Percentiles rank a stretch among this genome's conserved stretches.
Conservation (phyloP, 2,113 vertebrate species). For the Athene noctua region DNA sequence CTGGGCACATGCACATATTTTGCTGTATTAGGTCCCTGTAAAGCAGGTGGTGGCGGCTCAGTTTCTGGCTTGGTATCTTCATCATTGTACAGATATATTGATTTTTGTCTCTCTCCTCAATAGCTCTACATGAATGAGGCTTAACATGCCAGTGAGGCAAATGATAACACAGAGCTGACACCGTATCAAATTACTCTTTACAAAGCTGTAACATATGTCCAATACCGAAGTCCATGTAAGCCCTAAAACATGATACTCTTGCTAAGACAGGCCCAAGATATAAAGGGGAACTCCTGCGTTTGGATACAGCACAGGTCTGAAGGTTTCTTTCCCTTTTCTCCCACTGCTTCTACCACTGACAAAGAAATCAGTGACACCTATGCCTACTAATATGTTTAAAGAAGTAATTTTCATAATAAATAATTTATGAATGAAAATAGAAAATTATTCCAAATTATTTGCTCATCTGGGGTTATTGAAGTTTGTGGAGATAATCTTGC, state of each 20-base stretch:
- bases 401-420: neutral
- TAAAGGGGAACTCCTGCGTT: neutral
- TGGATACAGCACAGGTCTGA: neutral
- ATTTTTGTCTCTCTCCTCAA: conserved; percentile 17
- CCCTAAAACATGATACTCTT: conserved; percentile 50
- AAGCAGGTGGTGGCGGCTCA: neutral
- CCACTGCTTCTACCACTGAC: neutral
- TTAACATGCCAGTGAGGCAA: neutral
- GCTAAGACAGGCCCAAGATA: neutral
- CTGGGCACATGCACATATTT: neutral
- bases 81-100: neutral
- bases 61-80: neutral
- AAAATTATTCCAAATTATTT: neutral
- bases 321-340: neutral
- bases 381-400: neutral
- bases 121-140: neutral
- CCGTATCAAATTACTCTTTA: conserved; percentile 33
- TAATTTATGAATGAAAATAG: neutral
- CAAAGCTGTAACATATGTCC: conserved; percentile 54
- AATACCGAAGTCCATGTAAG: neutral
- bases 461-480: neutral
- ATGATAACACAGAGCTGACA: conserved; percentile 40
- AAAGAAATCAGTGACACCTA: neutral
- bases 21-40: neutral
- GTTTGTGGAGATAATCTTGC: neutral